phyloP scores from a whole-genome alignment of 1,140 invertebrate species.

The Pinna nobilis region DNA sequence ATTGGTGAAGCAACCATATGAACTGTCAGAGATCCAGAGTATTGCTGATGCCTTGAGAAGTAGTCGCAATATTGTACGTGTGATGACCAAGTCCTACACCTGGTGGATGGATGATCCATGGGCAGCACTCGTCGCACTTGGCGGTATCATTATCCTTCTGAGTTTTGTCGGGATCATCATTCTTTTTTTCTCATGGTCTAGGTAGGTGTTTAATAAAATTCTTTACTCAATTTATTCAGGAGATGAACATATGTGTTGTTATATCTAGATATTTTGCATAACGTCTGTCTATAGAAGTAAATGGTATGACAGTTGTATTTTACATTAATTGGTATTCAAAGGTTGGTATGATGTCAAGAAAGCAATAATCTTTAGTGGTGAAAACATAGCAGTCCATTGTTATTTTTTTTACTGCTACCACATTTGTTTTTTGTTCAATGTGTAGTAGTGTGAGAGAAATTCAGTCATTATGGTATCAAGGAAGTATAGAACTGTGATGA shows the following conservation, averaged over 20 bases:
- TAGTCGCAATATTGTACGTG: slow-evolving; percentile 8
- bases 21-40: slow-evolving; percentile 18
- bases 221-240: too few species aligned
- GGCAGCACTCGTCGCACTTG: slow-evolving; percentile 89
- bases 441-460: too few species aligned
- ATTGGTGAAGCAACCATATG: slow-evolving; percentile 32
- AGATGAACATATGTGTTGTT: neutral
- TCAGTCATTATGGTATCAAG: too few species aligned
- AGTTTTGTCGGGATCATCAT: slow-evolving; percentile 91
- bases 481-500: too few species aligned
- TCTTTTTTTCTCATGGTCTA: slow-evolving; percentile 93
- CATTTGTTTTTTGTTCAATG: too few species aligned
- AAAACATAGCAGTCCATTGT: too few species aligned
- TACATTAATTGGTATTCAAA: too few species aligned
- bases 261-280: neutral
- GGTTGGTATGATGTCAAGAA: too few species aligned
- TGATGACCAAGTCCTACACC: slow-evolving; percentile 56
- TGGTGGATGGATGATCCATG: slow-evolving; percentile 83
- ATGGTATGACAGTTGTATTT: neutral
- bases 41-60: neutral
- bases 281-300: too few species aligned
- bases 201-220: slow-evolving; percentile 79
- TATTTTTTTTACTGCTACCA: too few species aligned
- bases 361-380: too few species aligned
- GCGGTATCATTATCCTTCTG: slow-evolving; percentile 88